Evolutionary conservation across 2,113 vertebrate genomes (phyloP).

Genomic region (Brienomyrus brachyistius): DNA sequence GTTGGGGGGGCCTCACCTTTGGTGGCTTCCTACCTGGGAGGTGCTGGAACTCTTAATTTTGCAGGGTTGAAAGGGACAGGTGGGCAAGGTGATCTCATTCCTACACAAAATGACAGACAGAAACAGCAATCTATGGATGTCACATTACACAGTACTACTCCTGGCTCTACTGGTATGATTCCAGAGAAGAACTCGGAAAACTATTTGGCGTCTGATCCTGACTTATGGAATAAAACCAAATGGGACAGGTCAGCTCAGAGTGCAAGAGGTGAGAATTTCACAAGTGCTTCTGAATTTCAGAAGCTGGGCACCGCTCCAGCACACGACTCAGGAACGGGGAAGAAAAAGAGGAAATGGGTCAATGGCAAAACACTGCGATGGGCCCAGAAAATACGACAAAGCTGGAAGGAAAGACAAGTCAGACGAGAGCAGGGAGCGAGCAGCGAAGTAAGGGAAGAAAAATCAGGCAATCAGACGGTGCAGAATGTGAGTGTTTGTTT

Average conservation of each 20-base stretch:
- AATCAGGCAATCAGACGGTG: slow-evolving; percentile 4
- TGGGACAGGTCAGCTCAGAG: neutral
- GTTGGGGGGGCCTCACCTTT: neutral
- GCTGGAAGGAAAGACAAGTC: slow-evolving; percentile 47
- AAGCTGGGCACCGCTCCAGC: neutral
- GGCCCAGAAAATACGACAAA: slow-evolving; percentile 57
- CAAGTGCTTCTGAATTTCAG: neutral
- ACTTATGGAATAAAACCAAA: neutral
- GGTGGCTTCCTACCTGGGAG: neutral
- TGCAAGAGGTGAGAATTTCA: neutral
- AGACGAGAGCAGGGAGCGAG: slow-evolving; percentile 23
- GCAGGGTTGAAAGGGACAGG: neutral
- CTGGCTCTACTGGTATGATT: neutral
- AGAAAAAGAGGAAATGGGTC: slow-evolving; percentile 29
- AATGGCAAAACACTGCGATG: slow-evolving; percentile 50
- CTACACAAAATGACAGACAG: neutral
- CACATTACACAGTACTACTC: neutral
- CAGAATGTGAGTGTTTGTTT: slow-evolving; percentile 21
- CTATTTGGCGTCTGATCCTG: neutral
- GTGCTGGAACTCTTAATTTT: neutral
- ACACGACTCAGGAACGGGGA: slow-evolving; percentile 5
- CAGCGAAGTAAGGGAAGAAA: slow-evolving; percentile 9
- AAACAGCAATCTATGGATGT: neutral
- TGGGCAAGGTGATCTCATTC: neutral
- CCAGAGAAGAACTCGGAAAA: neutral